phyloP scores from a whole-genome alignment of 2,888 invertebrate species.

The Germaria angustata region DNA sequence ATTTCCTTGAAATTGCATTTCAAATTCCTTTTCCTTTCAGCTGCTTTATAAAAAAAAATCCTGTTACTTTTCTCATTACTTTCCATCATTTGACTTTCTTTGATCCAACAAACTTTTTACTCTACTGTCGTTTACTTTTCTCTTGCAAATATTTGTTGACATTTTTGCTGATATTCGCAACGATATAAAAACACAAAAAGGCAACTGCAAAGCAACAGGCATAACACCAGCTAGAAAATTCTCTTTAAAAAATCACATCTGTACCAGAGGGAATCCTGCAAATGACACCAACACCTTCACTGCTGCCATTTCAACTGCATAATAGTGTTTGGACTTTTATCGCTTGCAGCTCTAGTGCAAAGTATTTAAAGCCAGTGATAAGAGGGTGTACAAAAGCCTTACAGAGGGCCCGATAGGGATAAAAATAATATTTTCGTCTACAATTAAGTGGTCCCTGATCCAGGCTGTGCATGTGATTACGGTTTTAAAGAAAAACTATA shows the following conservation, averaged over 20 bases:
- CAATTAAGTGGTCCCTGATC: too few relatives aligned
- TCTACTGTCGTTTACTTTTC: slow-evolving; percentile 24
- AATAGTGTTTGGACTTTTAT: background rate
- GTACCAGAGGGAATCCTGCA: slow-evolving; percentile 4
- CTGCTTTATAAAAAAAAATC: background rate
- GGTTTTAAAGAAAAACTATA: too few relatives aligned
- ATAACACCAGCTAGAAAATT: slow-evolving; percentile 15
- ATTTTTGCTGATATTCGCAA: slow-evolving; percentile 47
- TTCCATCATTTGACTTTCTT: background rate
- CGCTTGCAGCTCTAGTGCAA: slow-evolving; percentile 5
- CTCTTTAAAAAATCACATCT: slow-evolving; percentile 35
- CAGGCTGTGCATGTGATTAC: too few relatives aligned
- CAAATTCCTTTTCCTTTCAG: background rate
- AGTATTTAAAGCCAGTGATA: background rate
- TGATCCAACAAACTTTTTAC: slow-evolving; percentile 8
- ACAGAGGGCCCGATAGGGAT: too few relatives aligned
- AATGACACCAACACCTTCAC: background rate
- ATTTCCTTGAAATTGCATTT: background rate
- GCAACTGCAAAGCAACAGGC: background rate
- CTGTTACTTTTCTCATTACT: slow-evolving; percentile 7
- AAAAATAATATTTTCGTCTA: too few relatives aligned
- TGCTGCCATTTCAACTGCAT: background rate
- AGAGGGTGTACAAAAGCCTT: background rate
- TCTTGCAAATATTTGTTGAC: slow-evolving; percentile 43
- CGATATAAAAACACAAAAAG: background rate